These are phyloP conservation scores for Uropsilus gracilis DNA, from an alignment of 2,113 vertebrate species.

Conservation along the genomic window DNA sequence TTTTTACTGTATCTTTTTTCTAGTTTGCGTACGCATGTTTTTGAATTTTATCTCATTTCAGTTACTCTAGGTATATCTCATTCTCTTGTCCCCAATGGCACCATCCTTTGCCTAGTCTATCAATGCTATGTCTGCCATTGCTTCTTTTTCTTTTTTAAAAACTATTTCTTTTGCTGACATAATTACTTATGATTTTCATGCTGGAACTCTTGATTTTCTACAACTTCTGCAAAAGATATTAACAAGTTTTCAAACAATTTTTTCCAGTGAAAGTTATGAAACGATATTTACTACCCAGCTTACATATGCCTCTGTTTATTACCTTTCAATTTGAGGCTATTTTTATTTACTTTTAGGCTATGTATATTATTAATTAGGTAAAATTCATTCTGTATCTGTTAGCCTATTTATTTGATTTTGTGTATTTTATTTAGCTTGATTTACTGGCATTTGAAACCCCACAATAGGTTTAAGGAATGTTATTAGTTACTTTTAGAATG, in stretches of 20 bases:
- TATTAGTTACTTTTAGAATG: too few relatives aligned
- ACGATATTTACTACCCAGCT: not conserved
- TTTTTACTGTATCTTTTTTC: not conserved
- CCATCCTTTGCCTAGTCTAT: too few relatives aligned
- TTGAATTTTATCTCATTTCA: not conserved
- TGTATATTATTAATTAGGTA: not conserved
- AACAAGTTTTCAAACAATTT: not conserved
- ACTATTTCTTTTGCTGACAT: not conserved
- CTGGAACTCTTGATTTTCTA: not conserved
- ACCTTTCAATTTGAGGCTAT: not conserved
- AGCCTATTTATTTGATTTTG: too few relatives aligned
- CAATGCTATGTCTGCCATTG: not conserved
- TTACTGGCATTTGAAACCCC: too few relatives aligned
- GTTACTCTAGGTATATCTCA: not conserved
- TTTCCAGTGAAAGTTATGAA: not conserved
- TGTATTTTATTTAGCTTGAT: too few relatives aligned
- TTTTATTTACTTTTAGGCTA: not conserved
- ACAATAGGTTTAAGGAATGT: too few relatives aligned
- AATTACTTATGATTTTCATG: not conserved
- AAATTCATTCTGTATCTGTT: not conserved
- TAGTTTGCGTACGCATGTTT: not conserved
- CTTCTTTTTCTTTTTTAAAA: not conserved
- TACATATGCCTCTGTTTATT: not conserved
- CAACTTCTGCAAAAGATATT: not conserved
- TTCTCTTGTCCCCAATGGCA: not conserved